These are phyloP conservation scores for Sebastes miniatus DNA, from an alignment of 2,797 vertebrate genomes.

Conservation along the genomic window DNA sequence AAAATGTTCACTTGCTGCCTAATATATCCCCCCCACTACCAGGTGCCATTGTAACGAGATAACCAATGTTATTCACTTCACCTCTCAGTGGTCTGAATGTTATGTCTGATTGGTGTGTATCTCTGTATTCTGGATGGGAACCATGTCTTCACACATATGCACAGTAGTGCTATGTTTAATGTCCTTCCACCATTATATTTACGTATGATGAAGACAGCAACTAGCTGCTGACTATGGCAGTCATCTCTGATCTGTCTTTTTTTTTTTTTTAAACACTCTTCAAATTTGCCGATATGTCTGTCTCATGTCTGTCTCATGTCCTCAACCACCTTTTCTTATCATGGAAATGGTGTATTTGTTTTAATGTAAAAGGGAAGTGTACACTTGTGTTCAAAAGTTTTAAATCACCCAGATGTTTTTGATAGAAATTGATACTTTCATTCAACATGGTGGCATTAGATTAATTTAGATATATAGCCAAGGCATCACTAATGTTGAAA, in stretches of 20 bases:
- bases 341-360: neutral
- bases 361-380: neutral
- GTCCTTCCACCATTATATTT: neutral
- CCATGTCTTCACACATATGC: neutral
- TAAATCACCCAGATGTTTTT: neutral
- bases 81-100: no score
- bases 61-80: no score
- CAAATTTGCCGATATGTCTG: neutral
- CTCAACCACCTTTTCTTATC: neutral
- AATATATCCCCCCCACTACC: no score
- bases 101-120: neutral
- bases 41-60: no score
- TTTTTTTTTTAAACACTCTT: neutral
- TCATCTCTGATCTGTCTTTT: no score
- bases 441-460: neutral
- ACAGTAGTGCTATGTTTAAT: neutral
- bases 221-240: no score
- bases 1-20: no score
- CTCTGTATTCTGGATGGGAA: neutral
- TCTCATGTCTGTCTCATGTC: neutral
- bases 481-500: neutral
- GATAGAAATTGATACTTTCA: neutral
- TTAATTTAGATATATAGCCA: neutral
- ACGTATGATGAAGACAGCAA: neutral
- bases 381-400: neutral